Evolutionary conservation across 2,797 vertebrate species (phyloP), one percentile per base, ranked within the genome.

Genomic region (Propithecus deckenii): DNA sequence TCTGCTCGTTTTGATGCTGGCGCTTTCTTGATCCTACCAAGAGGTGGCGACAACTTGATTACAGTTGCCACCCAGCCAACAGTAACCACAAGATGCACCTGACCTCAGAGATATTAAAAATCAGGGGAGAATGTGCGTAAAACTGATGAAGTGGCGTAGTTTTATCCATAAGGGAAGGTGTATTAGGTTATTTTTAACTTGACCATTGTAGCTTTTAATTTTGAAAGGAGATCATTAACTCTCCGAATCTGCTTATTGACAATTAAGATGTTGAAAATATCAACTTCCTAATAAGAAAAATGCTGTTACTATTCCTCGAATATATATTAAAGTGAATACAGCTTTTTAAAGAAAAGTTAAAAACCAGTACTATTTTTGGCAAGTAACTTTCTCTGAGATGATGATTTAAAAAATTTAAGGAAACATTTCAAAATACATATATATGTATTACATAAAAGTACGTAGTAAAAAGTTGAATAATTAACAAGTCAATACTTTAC

Each of bases 41-140:
- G 48, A 94, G 96, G 96, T 94, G 97, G 96, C 84, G 65, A 94
- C 95, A 79, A 41, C 11, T 25, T 85, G 48, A 79, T 61, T 55
- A 4, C 4, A 12, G 4, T 30, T 14, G 20, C 57, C 14, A 2
- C 22, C 35, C 1, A 11, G 4, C 9, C 12, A n/a, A 25, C 13
- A 32, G 28, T 14, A 4, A 8, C 46, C 7, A 4, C 35, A 11
- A 12, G 30, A 17, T 0, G 7, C 32, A 13, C 8, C 5, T 3
- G 71, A 4, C 25, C 23, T 89, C 10, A 4, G 55, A 32, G 20
- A 69, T 30, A 15, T 38, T 81, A 15, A 35, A 63, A 76, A 55
- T 6, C n/a, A 50, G 12, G 38, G 28, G 38, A 3, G 25, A 74
- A 10, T 2, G n/a, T 38, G 35, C 32, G 84, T 43, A 32, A 35